phyloP scores from a whole-genome alignment of 2,113 vertebrate species.

The Microcebus jonahi region DNA sequence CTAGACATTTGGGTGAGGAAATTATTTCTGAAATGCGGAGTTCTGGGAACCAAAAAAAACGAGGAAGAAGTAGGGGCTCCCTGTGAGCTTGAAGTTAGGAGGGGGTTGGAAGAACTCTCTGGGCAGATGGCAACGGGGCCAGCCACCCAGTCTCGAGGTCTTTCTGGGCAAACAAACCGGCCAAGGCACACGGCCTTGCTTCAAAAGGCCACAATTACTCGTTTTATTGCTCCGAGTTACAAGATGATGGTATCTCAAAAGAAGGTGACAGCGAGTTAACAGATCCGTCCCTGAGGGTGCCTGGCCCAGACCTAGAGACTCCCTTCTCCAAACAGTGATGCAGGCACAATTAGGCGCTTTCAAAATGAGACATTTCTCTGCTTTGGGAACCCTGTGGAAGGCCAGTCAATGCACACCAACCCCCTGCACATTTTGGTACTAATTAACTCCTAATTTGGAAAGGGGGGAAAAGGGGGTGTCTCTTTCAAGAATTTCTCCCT shows the following conservation, averaged over 20 bases:
- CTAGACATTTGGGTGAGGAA: background rate
- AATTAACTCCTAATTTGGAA: conserved; percentile 76
- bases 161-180: conserved; percentile 68
- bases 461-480: background rate
- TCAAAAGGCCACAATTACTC: conserved; percentile 75
- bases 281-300: conserved; percentile 77
- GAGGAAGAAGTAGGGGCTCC: too few species aligned
- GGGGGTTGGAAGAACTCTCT: background rate
- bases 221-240: conserved; percentile 74
- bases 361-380: conserved; percentile 17
- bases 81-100: background rate
- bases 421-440: conserved; percentile 61
- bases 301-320: conserved; percentile 76
- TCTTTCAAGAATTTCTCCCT: conserved; percentile 77
- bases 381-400: background rate
- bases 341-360: conserved; percentile 10
- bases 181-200: conserved; percentile 30
- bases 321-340: conserved; percentile 80
- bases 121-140: background rate
- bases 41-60: background rate
- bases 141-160: background rate
- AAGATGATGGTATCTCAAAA: conserved; percentile 78
- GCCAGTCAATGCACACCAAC: background rate
- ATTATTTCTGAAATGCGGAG: conserved; percentile 32
- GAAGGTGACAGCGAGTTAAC: conserved; percentile 78